A percentile compares a stretch with the other conserved stretches of the same genome.
Conservation (phyloP, 37 sponge, comb jelly and placozoan genomes). For the Lycopodina hypogea region DNA sequence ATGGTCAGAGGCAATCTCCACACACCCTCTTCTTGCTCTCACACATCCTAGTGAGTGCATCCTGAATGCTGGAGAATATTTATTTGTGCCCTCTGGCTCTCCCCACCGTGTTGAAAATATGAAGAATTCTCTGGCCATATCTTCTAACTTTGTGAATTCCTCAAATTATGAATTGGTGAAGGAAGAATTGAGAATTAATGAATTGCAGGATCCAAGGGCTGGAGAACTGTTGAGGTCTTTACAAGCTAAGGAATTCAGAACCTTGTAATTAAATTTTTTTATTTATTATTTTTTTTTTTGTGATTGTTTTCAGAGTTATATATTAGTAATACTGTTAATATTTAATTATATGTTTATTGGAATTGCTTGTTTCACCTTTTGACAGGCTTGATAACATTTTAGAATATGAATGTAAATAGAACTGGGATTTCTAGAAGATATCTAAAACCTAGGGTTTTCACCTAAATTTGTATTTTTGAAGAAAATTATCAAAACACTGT, state of each 20-base stretch:
- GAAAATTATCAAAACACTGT: too few relatives aligned
- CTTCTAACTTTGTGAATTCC: slow-evolving; percentile 72
- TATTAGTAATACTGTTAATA: too few relatives aligned
- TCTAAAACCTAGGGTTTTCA: too few relatives aligned
- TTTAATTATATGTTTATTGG: too few relatives aligned
- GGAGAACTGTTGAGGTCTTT: slow-evolving; percentile 23
- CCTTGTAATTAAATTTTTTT: too few relatives aligned
- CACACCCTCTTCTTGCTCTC: slow-evolving; percentile 56
- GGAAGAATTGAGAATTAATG: slow-evolving; percentile 46
- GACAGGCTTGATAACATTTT: too few relatives aligned
- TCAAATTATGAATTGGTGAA: slow-evolving; percentile 54
- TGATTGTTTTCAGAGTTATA: too few relatives aligned
- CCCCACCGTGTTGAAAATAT: slow-evolving; percentile 80
- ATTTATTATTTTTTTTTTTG: too few relatives aligned
- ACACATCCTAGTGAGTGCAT: slow-evolving; percentile 57
- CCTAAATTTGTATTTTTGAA: too few relatives aligned
- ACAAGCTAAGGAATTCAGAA: neutral
- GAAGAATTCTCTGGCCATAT: slow-evolving; percentile 70
- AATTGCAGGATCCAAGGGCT: slow-evolving; percentile 43
- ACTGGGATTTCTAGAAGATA: too few relatives aligned
- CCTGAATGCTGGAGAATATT: slow-evolving; percentile 71
- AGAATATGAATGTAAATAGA: too few relatives aligned
- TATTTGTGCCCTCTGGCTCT: slow-evolving; percentile 80
- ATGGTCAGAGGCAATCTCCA: neutral
- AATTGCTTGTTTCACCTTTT: too few relatives aligned